These are phyloP conservation scores for Brachypalpus laphriformis DNA, from an alignment of 2,888 invertebrate species.

Conservation along the genomic window DNA sequence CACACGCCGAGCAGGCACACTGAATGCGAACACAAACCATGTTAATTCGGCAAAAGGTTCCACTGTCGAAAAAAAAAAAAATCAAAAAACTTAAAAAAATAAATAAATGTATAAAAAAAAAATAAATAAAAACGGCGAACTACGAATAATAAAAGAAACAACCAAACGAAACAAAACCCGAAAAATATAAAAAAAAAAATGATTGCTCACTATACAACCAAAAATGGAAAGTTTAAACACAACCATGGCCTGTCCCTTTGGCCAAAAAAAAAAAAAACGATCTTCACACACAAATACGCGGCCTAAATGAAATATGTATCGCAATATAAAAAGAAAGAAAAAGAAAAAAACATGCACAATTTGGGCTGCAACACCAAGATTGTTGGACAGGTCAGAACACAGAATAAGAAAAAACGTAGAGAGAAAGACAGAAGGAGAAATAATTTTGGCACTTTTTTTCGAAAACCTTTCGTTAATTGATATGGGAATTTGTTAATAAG, in stretches of 20 bases:
- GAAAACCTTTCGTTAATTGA: not conserved
- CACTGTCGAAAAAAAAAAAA: constrained; percentile 49
- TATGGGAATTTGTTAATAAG: not conserved
- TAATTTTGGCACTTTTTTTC: not conserved
- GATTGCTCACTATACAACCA: constrained; percentile 41
- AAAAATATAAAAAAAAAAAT: constrained; percentile 40
- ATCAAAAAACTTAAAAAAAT: constrained; percentile 30
- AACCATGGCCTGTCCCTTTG: constrained; percentile 60
- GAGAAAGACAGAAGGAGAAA: not conserved
- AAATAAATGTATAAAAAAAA: constrained; percentile 42
- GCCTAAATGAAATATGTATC: constrained; percentile 24
- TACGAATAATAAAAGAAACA: constrained; percentile 59
- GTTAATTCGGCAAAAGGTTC: constrained; percentile 67
- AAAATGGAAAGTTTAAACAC: constrained; percentile 73
- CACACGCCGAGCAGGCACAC: not conserved
- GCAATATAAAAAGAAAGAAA: constrained; percentile 8
- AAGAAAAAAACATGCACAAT: constrained; percentile 24
- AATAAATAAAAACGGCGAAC: constrained; percentile 53
- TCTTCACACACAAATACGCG: constrained; percentile 34
- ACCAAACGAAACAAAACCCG: constrained; percentile 47
- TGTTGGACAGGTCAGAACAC: constrained; percentile 71
- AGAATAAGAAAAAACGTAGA: not conserved
- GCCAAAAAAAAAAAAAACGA: constrained; percentile 31
- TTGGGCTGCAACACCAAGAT: constrained; percentile 68
- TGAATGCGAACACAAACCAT: constrained; percentile 58